phyloP scores from a whole-genome alignment of 2,113 vertebrate species.

The Oncorhynchus tshawytscha region DNA sequence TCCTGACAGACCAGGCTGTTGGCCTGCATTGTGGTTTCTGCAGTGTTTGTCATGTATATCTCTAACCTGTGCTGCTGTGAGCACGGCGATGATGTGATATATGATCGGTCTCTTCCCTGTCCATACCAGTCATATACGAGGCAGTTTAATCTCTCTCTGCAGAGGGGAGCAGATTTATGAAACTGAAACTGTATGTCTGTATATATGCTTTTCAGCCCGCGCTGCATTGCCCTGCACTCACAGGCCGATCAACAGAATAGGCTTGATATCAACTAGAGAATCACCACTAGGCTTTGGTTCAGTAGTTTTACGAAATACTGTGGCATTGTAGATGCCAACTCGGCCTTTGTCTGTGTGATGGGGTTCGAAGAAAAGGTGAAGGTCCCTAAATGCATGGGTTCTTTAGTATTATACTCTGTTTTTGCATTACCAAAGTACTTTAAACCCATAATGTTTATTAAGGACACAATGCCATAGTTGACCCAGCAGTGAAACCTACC shows the following conservation, averaged over 20 bases:
- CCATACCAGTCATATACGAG: conserved; percentile 65
- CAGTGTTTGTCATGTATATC: conserved; percentile 32
- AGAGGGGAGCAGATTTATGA: conserved; percentile 70
- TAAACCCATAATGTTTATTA: neutral
- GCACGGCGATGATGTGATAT: conserved; percentile 66
- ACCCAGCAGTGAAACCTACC: too few species aligned
- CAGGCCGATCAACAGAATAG: neutral
- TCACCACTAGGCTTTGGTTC: neutral
- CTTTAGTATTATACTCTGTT: too few species aligned
- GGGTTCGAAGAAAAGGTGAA: neutral
- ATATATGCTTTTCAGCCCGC: conserved; percentile 50
- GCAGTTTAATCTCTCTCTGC: conserved; percentile 71
- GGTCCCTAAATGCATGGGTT: neutral
- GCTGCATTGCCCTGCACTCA: conserved; percentile 30
- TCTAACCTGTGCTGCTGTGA: conserved; percentile 42
- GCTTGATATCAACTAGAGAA: too few species aligned
- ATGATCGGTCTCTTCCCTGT: conserved; percentile 55
- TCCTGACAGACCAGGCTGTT: neutral
- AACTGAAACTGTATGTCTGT: conserved; percentile 63
- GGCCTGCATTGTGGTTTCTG: neutral
- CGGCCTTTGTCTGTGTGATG: neutral
- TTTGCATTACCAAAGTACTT: too few species aligned
- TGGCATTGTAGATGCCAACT: neutral
- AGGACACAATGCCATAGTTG: neutral
- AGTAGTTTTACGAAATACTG: neutral